Conservation (phyloP, 2,888 invertebrate species). For the Sarcophaga variegata region DNA sequence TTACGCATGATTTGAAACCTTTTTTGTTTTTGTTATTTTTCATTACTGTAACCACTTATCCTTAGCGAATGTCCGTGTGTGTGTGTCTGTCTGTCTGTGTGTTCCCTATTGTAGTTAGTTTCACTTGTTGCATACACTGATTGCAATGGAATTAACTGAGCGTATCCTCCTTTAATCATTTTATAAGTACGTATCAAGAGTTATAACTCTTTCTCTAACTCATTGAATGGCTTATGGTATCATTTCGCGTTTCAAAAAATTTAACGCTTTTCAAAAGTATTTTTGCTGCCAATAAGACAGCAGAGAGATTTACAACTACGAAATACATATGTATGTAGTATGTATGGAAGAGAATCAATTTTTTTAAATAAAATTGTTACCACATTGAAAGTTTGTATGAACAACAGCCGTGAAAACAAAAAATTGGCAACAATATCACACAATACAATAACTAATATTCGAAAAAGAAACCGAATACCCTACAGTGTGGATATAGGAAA, state of each 20-base stretch:
- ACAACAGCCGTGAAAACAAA: constrained; percentile 61
- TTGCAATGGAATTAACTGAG: constrained; percentile 45
- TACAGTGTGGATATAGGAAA: too few relatives aligned
- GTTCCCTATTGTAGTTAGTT: constrained; percentile 35
- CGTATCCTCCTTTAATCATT: constrained; percentile 66
- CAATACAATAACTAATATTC: not conserved
- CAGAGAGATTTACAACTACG: not conserved
- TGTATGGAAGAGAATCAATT: not conserved
- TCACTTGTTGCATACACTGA: constrained; percentile 46
- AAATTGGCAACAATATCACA: constrained; percentile 13
- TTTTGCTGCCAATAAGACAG: constrained; percentile 27
- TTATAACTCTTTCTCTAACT: constrained; percentile 58
- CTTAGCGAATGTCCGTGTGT: not conserved
- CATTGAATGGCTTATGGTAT: constrained; percentile 32
- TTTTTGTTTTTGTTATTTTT: constrained; percentile 41
- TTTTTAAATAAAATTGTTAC: constrained; percentile 57
- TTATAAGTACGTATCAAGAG: constrained; percentile 46
- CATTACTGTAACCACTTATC: constrained; percentile 45
- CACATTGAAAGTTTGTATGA: constrained; percentile 44
- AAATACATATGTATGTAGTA: not conserved
- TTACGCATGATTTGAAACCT: constrained; percentile 64
- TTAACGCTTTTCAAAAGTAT: constrained; percentile 27
- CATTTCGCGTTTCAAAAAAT: constrained; percentile 28
- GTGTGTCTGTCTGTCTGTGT: constrained; percentile 16
- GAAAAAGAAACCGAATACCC: too few relatives aligned